phyloP scores from a whole-genome alignment of 2,113 vertebrate species.

The Calypte anna region DNA sequence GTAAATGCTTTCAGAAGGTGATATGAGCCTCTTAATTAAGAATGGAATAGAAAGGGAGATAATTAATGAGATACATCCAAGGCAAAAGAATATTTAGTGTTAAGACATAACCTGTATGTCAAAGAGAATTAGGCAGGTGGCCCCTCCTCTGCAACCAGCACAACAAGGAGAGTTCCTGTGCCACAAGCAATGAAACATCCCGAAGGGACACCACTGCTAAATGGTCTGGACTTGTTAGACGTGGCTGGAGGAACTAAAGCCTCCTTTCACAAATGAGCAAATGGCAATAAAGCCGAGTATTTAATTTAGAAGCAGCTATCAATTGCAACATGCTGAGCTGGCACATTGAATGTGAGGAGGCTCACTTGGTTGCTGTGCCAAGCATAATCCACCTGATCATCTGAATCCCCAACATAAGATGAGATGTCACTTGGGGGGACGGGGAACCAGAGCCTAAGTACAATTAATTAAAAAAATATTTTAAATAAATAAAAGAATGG shows the following conservation, averaged over 20 bases:
- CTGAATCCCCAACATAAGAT: background rate
- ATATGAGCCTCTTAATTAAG: background rate
- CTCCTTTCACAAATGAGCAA: background rate
- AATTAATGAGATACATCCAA: background rate
- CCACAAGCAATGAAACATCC: background rate
- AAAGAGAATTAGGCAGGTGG: background rate
- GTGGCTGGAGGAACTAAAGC: background rate
- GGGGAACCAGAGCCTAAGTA: background rate
- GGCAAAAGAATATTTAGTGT: background rate
- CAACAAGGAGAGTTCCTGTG: background rate
- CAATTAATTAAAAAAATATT: background rate
- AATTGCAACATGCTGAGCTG: background rate
- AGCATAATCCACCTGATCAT: background rate
- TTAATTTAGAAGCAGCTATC: background rate
- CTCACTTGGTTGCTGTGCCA: background rate
- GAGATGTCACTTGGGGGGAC: background rate
- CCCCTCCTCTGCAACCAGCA: fast-evolving
- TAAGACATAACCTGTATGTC: background rate
- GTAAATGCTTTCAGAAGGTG: background rate
- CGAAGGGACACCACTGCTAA: background rate
- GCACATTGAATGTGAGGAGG: fast-evolving
- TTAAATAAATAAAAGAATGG: background rate
- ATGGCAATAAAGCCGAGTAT: background rate
- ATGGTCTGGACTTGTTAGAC: background rate
- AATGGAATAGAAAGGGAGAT: background rate